Percentiles rank a stretch among this genome's conserved stretches.
Conservation (phyloP, 2,113 vertebrate genomes). For the Saguinus imperator region DNA sequence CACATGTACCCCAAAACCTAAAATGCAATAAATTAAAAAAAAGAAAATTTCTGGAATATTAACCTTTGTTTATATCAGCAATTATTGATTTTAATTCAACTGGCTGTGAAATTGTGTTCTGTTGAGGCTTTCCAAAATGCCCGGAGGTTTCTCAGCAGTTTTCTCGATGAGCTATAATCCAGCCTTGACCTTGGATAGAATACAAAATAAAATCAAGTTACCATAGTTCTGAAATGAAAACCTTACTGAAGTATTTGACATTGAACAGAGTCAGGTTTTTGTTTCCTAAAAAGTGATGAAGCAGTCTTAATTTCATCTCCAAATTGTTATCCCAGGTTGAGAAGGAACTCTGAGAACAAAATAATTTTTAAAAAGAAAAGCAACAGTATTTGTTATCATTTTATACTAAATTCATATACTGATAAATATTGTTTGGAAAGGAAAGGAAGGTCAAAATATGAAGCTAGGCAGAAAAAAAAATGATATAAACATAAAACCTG, state of each 20-base stretch:
- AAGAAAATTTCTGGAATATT: neutral
- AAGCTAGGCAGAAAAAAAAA: neutral
- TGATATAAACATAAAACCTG: neutral
- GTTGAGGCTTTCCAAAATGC: conserved; percentile 59
- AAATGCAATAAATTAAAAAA: no score
- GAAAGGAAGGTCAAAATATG: neutral
- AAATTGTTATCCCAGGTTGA: conserved; percentile 12
- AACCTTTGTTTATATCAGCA: conserved; percentile 64
- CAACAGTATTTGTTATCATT: neutral
- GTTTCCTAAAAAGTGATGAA: conserved; percentile 48
- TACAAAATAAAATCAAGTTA: conserved; percentile 59
- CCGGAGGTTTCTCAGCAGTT: conserved; percentile 68
- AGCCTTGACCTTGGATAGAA: conserved; percentile 63
- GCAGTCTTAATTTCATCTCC: conserved; percentile 25
- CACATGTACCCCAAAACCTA: no score
- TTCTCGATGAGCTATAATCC: conserved; percentile 57
- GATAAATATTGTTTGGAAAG: neutral
- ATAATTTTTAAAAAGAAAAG: neutral
- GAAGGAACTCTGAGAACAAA: neutral
- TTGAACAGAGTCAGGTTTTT: conserved; percentile 46
- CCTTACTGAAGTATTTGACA: conserved; percentile 65
- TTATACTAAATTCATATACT: neutral
- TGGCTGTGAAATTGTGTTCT: conserved; percentile 72
- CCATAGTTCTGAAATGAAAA: conserved; percentile 54
- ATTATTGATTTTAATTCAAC: conserved; percentile 70